A percentile compares a stretch with the other conserved stretches of the same genome.
Evolutionary conservation across 2,888 invertebrate genomes (phyloP).

Genomic region (Meiosimyza platycephala): DNA sequence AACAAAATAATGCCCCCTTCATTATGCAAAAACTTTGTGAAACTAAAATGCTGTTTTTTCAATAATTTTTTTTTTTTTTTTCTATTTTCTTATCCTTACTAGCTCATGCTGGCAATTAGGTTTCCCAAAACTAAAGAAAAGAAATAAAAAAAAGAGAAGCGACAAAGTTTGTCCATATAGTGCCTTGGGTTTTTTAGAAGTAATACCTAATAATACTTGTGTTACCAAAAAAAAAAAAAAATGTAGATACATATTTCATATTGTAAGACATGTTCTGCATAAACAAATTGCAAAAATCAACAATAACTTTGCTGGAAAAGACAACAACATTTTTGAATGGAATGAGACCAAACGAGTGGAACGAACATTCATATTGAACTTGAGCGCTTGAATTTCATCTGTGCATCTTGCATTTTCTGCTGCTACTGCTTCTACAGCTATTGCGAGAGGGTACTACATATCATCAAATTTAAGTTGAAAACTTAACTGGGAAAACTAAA

Average conservation of each 20-base stretch:
- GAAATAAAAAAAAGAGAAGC: not conserved
- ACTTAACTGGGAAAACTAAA: constrained; percentile 65
- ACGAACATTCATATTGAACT: constrained; percentile 7
- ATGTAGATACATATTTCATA: constrained; percentile 29
- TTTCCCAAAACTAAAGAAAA: constrained; percentile 12
- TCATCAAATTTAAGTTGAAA: constrained; percentile 44
- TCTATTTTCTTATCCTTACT: not conserved
- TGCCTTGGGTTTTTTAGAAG: not conserved
- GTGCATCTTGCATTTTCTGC: constrained; percentile 21
- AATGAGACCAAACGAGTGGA: too few relatives aligned
- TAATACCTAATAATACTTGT: not conserved
- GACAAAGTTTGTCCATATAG: not conserved
- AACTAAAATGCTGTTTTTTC: too few relatives aligned
- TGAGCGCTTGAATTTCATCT: constrained; percentile 7
- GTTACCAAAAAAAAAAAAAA: constrained; percentile 1
- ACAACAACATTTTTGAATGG: not conserved
- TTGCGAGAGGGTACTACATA: constrained; percentile 2
- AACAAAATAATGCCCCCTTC: too few relatives aligned
- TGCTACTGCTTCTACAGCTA: not conserved
- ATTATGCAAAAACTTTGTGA: too few relatives aligned
- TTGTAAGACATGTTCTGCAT: constrained; percentile 34
- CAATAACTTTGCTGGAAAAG: constrained; percentile 2
- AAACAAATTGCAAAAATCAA: constrained; percentile 34
- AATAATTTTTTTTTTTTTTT: not conserved
- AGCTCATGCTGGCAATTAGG: constrained; percentile 26